phyloP scores from a whole-genome alignment of 2,888 invertebrate species.

The Eustalomyia histrio region DNA sequence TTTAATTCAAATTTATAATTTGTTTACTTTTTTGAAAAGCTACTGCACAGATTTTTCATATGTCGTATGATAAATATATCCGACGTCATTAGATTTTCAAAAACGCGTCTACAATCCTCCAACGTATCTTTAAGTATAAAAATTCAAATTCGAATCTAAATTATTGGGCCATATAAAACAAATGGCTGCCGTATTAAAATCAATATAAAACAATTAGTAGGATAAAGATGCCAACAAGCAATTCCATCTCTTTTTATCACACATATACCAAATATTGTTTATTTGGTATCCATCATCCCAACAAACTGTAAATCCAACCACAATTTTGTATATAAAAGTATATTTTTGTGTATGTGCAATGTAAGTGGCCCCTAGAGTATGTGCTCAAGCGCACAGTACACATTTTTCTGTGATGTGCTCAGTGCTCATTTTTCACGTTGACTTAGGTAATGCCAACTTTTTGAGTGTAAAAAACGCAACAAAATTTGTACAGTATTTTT shows the following conservation, averaged over 20 bases:
- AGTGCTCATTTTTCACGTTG: neutral
- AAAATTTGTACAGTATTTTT: no score
- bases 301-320: conserved; percentile 46
- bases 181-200: conserved; percentile 54
- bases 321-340: conserved; percentile 29
- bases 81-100: conserved; percentile 33
- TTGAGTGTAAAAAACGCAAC: no score
- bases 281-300: conserved; percentile 32
- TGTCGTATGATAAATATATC: conserved; percentile 8
- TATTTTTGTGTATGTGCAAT: neutral
- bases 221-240: conserved; percentile 50
- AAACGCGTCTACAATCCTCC: conserved; percentile 70
- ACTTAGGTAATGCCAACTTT: no score
- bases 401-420: conserved; percentile 68
- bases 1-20: neutral
- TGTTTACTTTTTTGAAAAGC: neutral
- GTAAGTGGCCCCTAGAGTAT: conserved; percentile 1
- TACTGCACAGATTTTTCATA: neutral
- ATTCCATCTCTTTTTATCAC: conserved; percentile 12
- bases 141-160: conserved; percentile 77
- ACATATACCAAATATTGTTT: neutral
- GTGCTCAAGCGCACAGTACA: conserved; percentile 47
- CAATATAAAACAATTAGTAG: conserved; percentile 31
- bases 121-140: conserved; percentile 72
- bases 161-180: conserved; percentile 67